Percentiles rank a stretch among this genome's conserved stretches.
Conservation (phyloP, 2,797 vertebrate species). For the Gadopsis bispinosus region DNA sequence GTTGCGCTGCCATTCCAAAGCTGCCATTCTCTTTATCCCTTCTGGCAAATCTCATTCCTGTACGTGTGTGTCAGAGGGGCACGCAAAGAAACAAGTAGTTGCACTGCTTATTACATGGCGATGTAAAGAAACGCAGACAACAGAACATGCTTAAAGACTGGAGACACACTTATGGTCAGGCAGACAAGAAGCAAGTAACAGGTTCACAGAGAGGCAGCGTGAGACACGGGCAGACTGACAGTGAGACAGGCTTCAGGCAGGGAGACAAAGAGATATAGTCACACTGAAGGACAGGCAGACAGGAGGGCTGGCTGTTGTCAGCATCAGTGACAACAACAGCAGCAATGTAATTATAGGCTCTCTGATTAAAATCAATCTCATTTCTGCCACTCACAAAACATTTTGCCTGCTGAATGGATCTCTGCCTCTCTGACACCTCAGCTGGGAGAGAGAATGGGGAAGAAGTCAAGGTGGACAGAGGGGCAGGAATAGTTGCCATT, state of each 20-base stretch:
- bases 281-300: slow-evolving; percentile 69
- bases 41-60: slow-evolving; percentile 22
- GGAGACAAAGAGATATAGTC: slow-evolving; percentile 74
- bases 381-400: slow-evolving; percentile 75
- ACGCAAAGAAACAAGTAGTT: slow-evolving; percentile 35
- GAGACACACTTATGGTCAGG: slow-evolving; percentile 14
- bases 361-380: slow-evolving; percentile 83
- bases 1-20: slow-evolving; percentile 38
- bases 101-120: slow-evolving; percentile 2
- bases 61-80: slow-evolving; percentile 15
- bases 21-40: slow-evolving; percentile 21
- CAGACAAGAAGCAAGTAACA: slow-evolving; percentile 36
- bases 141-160: slow-evolving; percentile 25
- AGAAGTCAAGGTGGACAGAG: slow-evolving; percentile 52
- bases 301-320: slow-evolving; percentile 73
- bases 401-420: slow-evolving; percentile 67
- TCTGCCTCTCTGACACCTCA: slow-evolving; percentile 40
- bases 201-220: slow-evolving; percentile 22
- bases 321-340: slow-evolving; percentile 72
- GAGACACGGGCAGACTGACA: slow-evolving; percentile 54
- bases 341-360: slow-evolving; percentile 77
- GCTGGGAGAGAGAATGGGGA: slow-evolving; percentile 40
- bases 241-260: slow-evolving; percentile 59
- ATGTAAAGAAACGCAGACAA: slow-evolving; percentile 23
- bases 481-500: slow-evolving; percentile 25